Evolutionary conservation across 2,888 invertebrate species (phyloP), one percentile per base, ranked within the genome.

Genomic region (Drepana falcataria): DNA sequence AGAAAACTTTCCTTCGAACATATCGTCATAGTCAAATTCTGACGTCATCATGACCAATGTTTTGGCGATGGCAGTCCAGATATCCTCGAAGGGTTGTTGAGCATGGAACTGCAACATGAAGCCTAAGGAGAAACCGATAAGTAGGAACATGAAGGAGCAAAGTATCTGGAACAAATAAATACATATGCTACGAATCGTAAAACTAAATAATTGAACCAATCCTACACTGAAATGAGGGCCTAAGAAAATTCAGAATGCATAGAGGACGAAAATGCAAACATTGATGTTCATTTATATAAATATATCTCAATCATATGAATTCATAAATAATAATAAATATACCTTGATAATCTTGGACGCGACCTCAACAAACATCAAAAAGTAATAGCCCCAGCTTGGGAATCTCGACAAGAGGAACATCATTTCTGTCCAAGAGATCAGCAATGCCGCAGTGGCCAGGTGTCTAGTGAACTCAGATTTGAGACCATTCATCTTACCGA

Each of bases 341-440:
- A 85, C 87, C 72, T 84, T 85, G 7, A 85, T 59, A 40, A 86
- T 79, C 60, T 85, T 83, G 35, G 64, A 61, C 0, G 85, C 81
- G 4, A 88, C 88, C 54, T 80, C 81, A 48, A 78, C 77, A 61
- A 88, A 87, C 87, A 90, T 88, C 21, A 85, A 77, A 1, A 86
- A 81, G 63, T 84, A 85, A 58, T 81, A 82, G 2, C 87, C 87
- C 70, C 81, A 83, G 35, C 70, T 73, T 2, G 86, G 85, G 55
- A 85, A 80, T 33, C 85, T 70, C 0, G 87, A 83, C 4, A 85
- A 61, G 33, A 87, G 66, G 53, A 87, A 79, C 69, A 85, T 82
- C 59, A 87, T 70, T 59, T 88, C 82, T 3, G 81, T 66, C 87
- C 88, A 89, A 2, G 81, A 73, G 35, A 86, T 65, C 48, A 89